Evolutionary conservation across 2,797 vertebrate species (phyloP), one percentile per base, ranked within the genome.

Genomic region (Ctenopoma kingsleyae): DNA sequence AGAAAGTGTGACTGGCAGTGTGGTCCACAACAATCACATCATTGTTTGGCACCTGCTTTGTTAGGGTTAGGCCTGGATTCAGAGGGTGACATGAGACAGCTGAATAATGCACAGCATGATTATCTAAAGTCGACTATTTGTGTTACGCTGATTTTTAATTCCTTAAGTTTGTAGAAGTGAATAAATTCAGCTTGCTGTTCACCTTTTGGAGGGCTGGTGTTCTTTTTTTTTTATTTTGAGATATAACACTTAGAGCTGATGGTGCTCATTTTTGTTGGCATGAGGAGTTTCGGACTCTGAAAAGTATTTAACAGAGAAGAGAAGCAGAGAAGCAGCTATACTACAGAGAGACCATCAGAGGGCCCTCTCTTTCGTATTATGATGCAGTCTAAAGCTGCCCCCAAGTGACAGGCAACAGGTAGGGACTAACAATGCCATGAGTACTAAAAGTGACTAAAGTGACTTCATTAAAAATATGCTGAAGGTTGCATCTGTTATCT

Each of bases 11-110:
- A 64, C 80, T 52, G 66, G 17, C 84, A 78, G 87, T 92, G 91
- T 91, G 91, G 91, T 87, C 91, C 87, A 89, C 87, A 92, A 91
- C 89, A 92, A 78, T 85, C 72, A 71, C 41, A 51, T 74, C 81
- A 78, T 78, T 87, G 67, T 89, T 69, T 69, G 83, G 63, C 88
- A 90, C 89, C 85, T 91, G 90, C 80, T 91, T 81, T 84, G 79
- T 89, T 62, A 66, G 84, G 79, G 78, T 81, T 80, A 54, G 82
- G 81, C 75, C 78, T 64, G 67, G 25, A 74, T 52, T 74, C 69
- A 73, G 41, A 32, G 59, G 38, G 74, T 78, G 73, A 59, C 65
- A 63, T 0, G 13, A 83, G 74, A 82, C 89, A 93, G 83, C 86
- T 92, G 89, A 89, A 76, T 71, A 84, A 83, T 71, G 60, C 23